Base-by-base conservation (phyloP, 2,888 invertebrate genomes). In the Icerya purchasi region DNA sequence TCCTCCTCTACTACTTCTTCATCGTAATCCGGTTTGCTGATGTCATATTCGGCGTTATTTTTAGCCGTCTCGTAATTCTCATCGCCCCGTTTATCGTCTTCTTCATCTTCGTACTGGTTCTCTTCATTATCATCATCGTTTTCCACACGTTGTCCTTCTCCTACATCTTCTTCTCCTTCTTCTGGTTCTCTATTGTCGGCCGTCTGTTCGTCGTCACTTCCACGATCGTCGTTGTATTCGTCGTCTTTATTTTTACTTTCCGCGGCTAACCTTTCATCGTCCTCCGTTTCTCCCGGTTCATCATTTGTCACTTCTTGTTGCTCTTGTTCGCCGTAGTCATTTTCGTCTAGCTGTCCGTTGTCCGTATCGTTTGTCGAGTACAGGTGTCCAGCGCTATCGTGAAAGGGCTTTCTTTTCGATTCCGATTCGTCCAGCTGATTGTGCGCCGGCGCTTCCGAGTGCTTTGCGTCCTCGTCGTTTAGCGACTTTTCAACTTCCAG, bases 41-140 rank as follows among this genome's bases (percentile, higher is more conserved):
- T 23, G 54, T 54, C 22, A 19, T 53, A 24, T 60, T 66, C 62
- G n/a, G 65, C 63, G 18, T 64, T 58, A 61, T 62, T 53, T 21
- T 62, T 62, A 20, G 61, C 62, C 53, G 71, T 67, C 63, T 70
- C 68, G 58, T 20, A 23, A 70, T 14, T 14, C 8, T 36, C 5
- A 36, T 36, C 36, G 36, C 14, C 36, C 14, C 5, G 8, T 36
- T 36, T 14, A 14, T 8, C 14, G 5, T 36, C 62, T 57, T 61
- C 59, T 54, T 54, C 53, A 14, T 57, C 49, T 14, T 36, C 59
- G 21, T 52, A 49, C n/a, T n/a, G n/a, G n/a, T n/a, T n/a, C n/a
- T n/a, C 25, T 57, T 60, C 57, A 22, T 54, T 54, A 50, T 22
- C 8, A 14, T 36, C 51, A 36, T 54, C 50, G 18, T 56, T 24